A percentile compares a stretch with the other conserved stretches of the same genome.
Evolutionary conservation across 2,797 vertebrate genomes (phyloP).

Genomic region (Loriculus beryllinus): DNA sequence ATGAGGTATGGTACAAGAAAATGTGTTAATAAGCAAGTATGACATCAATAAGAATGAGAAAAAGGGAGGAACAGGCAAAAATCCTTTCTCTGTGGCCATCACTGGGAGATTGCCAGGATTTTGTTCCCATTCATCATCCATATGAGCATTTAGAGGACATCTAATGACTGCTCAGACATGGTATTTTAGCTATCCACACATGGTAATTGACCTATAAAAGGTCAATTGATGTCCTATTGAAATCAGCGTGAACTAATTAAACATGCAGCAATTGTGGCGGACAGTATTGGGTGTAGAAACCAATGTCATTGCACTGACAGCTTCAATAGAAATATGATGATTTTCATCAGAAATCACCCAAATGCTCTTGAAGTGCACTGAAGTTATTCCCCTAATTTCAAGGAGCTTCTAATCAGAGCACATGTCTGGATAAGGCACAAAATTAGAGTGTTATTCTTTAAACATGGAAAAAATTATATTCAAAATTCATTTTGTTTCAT

Average conservation of each 20-base stretch:
- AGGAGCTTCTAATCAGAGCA: background rate
- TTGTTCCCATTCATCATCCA: background rate
- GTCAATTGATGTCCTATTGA: conserved; percentile 33
- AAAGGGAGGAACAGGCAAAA: background rate
- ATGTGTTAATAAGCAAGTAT: accelerated
- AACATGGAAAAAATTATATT: background rate
- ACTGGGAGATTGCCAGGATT: background rate
- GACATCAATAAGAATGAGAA: background rate
- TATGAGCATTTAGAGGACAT: background rate
- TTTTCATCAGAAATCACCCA: background rate
- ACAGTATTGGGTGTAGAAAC: background rate
- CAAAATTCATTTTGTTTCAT: background rate
- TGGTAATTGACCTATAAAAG: conserved; percentile 26
- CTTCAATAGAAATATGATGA: background rate
- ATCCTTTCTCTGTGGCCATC: background rate
- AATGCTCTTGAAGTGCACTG: background rate
- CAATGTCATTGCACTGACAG: background rate
- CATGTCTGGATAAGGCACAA: background rate
- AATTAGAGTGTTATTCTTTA: background rate
- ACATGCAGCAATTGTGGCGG: background rate
- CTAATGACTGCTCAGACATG: background rate
- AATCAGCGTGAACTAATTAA: conserved; percentile 35
- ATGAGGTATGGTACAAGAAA: background rate
- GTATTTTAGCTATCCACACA: conserved; percentile 22
- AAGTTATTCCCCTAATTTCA: background rate